These are phyloP conservation scores for Oncorhynchus keta DNA, from an alignment of 2,113 vertebrate species.

Conservation along the genomic window DNA sequence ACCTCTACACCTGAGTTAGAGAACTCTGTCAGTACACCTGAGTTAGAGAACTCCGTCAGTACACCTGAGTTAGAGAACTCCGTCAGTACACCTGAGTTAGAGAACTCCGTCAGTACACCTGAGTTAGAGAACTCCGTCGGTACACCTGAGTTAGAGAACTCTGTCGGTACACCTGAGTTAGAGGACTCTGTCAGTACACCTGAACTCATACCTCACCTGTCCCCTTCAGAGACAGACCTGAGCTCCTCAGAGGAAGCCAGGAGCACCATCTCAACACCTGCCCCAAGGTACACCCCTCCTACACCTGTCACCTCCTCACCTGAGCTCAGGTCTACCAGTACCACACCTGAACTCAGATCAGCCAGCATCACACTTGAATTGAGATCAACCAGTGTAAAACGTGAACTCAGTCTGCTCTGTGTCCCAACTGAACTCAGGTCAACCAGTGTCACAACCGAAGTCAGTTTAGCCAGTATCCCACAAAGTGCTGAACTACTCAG, in stretches of 20 bases:
- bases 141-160: too few relatives aligned
- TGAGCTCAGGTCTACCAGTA: slow-evolving; percentile 9
- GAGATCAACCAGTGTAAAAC: too few relatives aligned
- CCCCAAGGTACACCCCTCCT: slow-evolving; percentile 45
- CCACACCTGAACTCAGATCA: background rate
- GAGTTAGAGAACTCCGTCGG: too few relatives aligned
- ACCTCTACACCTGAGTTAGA: slow-evolving; percentile 52
- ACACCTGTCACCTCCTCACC: slow-evolving; percentile 52
- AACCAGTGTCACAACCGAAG: background rate
- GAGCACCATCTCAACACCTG: slow-evolving; percentile 14
- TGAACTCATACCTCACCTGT: slow-evolving; percentile 35
- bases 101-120: too few relatives aligned
- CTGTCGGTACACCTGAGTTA: too few relatives aligned
- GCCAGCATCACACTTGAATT: background rate
- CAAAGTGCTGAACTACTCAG: too few relatives aligned
- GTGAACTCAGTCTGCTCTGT: too few relatives aligned
- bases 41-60: slow-evolving; percentile 1
- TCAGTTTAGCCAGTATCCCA: background rate
- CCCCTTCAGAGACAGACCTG: slow-evolving; percentile 17
- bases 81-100: too few relatives aligned
- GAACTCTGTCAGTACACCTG: slow-evolving; percentile 10
- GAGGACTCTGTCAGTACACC: slow-evolving; percentile 6
- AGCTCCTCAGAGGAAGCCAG: slow-evolving; percentile 26
- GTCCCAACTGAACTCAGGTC: background rate
- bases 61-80: too few relatives aligned